Percentiles rank a stretch among this genome's conserved stretches.
Evolutionary conservation across 35 echinoderm and acorn worm species (phyloP).

Genomic region (Ptychodera flava): DNA sequence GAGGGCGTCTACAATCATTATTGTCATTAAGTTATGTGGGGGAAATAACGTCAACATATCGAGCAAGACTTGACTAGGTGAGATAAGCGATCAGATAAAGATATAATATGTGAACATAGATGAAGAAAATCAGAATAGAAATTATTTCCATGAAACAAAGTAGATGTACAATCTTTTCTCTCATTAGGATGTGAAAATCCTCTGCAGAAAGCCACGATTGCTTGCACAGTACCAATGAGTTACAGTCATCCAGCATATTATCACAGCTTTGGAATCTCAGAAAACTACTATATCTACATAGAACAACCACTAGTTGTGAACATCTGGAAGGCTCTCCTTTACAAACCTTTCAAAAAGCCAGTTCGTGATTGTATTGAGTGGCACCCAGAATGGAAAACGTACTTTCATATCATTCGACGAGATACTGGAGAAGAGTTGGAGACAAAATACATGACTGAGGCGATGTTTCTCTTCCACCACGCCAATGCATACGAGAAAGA

Average conservation of each 20-base stretch:
- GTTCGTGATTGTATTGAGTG: constrained; percentile 37
- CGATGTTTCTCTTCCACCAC: constrained; percentile 71
- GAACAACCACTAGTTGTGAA: constrained; percentile 57
- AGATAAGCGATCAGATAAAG: too few relatives aligned
- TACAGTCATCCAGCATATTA: constrained; percentile 52
- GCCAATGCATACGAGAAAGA: constrained; percentile 69
- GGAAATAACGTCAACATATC: too few relatives aligned
- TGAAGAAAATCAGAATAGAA: too few relatives aligned
- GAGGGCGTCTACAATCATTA: too few relatives aligned
- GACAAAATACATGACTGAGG: constrained; percentile 30
- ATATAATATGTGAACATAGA: too few relatives aligned
- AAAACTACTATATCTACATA: constrained; percentile 52
- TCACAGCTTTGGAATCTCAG: constrained; percentile 67
- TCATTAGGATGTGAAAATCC: background rate
- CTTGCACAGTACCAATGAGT: constrained; percentile 14
- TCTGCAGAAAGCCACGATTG: constrained; percentile 7
- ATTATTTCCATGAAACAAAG: too few relatives aligned
- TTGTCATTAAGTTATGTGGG: too few relatives aligned
- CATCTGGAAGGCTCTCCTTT: constrained; percentile 12
- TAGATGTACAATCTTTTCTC: too few relatives aligned
- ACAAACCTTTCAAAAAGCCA: background rate
- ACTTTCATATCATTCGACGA: background rate
- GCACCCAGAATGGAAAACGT: constrained; percentile 37
- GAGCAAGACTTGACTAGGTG: too few relatives aligned
- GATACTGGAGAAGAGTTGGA: constrained; percentile 11